Evolutionary conservation across 1,140 invertebrate species (phyloP).

Genomic region (Pachyrhynchus sulphureomaculatus): DNA sequence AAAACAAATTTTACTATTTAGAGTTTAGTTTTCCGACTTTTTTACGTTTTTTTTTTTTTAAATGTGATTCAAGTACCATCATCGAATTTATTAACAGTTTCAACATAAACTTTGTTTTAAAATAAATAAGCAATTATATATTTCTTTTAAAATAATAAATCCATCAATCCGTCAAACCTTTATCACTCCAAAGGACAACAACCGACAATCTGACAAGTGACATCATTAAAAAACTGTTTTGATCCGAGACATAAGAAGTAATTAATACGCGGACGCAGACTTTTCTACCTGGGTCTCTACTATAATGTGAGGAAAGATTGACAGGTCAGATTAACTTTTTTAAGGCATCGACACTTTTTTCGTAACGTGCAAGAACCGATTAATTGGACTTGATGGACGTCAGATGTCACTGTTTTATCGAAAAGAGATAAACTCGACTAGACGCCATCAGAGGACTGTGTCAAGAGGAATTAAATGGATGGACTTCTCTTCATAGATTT

Average conservation of each 20-base stretch:
- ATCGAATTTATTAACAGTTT: too few species aligned
- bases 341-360: conserved; percentile 28
- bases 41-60: too few species aligned
- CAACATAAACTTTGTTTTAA: too few species aligned
- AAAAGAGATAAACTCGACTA: conserved; percentile 20
- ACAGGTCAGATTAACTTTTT: conserved; percentile 24
- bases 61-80: too few species aligned
- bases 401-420: conserved; percentile 20
- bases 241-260: conserved; percentile 15
- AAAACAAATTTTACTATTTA: too few species aligned
- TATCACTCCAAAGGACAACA: conserved; percentile 1
- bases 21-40: too few species aligned
- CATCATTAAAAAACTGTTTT: conserved; percentile 28
- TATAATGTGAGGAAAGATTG: conserved; percentile 28
- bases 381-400: conserved; percentile 31
- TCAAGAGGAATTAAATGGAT: conserved; percentile 18
- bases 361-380: conserved; percentile 16
- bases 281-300: conserved; percentile 17
- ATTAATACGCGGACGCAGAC: conserved; percentile 15
- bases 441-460: conserved; percentile 8
- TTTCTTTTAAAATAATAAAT: too few species aligned
- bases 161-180: too few species aligned
- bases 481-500: neutral
- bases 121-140: too few species aligned
- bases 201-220: conserved; percentile 15